Conservation (phyloP, 2,888 invertebrate species). For the Nemapogon koenigi region DNA sequence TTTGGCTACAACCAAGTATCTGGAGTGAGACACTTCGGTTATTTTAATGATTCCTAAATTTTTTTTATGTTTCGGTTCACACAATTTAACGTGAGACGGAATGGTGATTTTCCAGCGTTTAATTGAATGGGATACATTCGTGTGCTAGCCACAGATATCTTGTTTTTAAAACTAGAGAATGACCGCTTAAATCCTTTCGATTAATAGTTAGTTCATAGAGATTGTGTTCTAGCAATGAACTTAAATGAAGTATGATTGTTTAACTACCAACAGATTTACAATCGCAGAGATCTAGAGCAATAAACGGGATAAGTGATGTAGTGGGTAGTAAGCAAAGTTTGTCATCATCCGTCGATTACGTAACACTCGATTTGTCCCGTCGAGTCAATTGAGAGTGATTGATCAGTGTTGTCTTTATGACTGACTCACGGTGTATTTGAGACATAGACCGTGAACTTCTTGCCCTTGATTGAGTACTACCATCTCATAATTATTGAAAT, state of each 20-base stretch:
- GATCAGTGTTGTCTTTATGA: conserved; percentile 27
- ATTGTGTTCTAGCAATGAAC: no score
- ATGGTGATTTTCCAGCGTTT: conserved; percentile 25
- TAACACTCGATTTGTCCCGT: conserved; percentile 21
- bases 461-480: conserved; percentile 8
- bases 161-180: no score
- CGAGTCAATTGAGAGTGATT: conserved; percentile 43
- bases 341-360: conserved; percentile 35
- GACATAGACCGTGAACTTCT: conserved; percentile 12
- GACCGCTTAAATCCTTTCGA: no score
- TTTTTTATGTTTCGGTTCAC: conserved; percentile 27
- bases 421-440: conserved; percentile 9
- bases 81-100: conserved; percentile 24
- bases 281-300: no score
- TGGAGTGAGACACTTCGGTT: conserved; percentile 19
- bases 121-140: conserved; percentile 26
- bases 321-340: conserved; percentile 17
- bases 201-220: no score
- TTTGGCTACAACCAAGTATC: conserved; percentile 18
- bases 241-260: no score
- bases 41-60: conserved; percentile 23
- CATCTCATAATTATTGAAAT: no score
- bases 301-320: no score
- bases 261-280: no score
- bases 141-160: no score